Base-by-base conservation (phyloP, 2,113 vertebrate species). In the Girardinichthys multiradiatus region DNA sequence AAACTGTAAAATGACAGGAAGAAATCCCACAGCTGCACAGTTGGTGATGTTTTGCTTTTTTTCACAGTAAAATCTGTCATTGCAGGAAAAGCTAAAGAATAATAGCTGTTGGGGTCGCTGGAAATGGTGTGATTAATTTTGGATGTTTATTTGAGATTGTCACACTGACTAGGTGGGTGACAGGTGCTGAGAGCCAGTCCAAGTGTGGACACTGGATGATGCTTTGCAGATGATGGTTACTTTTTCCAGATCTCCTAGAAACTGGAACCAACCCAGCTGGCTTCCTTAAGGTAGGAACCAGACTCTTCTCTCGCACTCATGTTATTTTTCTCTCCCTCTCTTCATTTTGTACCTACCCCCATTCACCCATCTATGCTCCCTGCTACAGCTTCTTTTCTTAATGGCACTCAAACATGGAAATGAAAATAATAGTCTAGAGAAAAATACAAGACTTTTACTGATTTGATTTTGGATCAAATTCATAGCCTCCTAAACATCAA, bases 111-210 rank as follows among this genome's bases (percentile, higher is more conserved):
- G 63, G 81, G 73, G 81, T 76, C 60, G 70, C 74, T 28, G 42
- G 84, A 87, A 87, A 90, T 77, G 71, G 70, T 71, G 77, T 78
- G 72, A 86, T 89, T 89, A 39, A 79, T 85, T 85, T 64, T 71
- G 63, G 70, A 74, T 83, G 86, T 89, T 87, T 91, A 85, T 89
- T 90, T 90, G 76, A 84, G 70, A 87, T 81, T 87, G 90, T 87
- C 84, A 86, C 84, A 76, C 70, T 82, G 81, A 88, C 29, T 63
- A 77, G 82, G 86, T 21, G 74, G 67, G 84, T 81, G 91, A 88
- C 87, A 92, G 87, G 88, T 91, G 88, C 76, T 58, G 74, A 85
- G 70, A 85, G 70, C 35, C 9, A 21, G 30, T 86, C 86, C 82
- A 89, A 90, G 84, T 68, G 80, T 58, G 37, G 68, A 89, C 70